These are phyloP conservation scores for Larimichthys crocea DNA, from an alignment of 2,113 vertebrate species.

Conservation along the genomic window DNA sequence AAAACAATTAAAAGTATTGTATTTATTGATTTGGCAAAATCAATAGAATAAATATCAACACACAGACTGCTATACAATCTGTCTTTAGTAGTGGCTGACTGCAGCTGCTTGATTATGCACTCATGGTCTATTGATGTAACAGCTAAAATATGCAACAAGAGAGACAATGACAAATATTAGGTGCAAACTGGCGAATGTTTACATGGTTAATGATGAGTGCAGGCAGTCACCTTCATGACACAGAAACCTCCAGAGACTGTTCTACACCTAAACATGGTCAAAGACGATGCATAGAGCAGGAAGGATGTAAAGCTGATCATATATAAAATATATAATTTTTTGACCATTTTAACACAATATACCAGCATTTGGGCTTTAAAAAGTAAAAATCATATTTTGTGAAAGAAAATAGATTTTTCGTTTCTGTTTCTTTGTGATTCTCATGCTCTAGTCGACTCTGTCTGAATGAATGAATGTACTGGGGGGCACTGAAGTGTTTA, in stretches of 20 bases:
- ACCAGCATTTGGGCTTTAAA: no score
- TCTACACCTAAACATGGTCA: background rate
- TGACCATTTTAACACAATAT: background rate
- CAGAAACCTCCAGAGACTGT: background rate
- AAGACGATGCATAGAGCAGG: background rate
- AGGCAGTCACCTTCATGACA: no score
- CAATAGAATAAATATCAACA: constrained; percentile 37
- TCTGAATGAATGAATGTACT: no score
- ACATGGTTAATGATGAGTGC: no score
- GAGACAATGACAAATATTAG: no score
- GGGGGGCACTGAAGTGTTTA: constrained; percentile 1
- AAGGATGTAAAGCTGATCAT: background rate
- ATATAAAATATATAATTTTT: no score
- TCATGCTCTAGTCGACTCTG: no score
- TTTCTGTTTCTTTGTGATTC: no score
- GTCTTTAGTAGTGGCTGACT: constrained; percentile 46
- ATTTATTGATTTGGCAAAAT: constrained; percentile 19
- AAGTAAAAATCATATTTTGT: no score
- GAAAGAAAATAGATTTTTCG: no score
- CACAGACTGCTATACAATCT: constrained; percentile 32
- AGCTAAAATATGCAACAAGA: constrained; percentile 49
- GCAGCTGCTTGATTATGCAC: constrained; percentile 56
- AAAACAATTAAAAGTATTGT: constrained; percentile 3
- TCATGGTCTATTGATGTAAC: constrained; percentile 49
- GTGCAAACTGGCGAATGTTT: no score